Evolutionary conservation across 2,113 vertebrate species (phyloP).

Genomic region (Silurus meridionalis): DNA sequence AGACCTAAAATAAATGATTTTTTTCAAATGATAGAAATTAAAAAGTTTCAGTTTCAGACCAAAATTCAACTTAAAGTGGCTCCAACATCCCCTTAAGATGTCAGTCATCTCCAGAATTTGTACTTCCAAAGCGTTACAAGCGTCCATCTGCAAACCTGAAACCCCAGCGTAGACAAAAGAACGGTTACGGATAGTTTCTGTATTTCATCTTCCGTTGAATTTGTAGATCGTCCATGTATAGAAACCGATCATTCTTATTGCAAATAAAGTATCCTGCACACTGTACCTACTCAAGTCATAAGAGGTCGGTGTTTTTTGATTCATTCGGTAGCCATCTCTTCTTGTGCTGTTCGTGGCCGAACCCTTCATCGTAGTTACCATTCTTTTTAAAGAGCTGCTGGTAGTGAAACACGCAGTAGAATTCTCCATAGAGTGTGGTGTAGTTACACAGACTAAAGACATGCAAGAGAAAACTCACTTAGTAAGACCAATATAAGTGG

Average conservation of each 20-base stretch:
- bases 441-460: constrained; percentile 70
- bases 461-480: constrained; percentile 47
- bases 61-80: neutral
- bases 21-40: neutral
- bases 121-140: neutral
- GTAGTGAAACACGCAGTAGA: constrained; percentile 80
- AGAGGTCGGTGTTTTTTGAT: constrained; percentile 50
- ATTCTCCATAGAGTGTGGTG: constrained; percentile 67
- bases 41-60: neutral
- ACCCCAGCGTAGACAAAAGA: neutral
- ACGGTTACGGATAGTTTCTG: neutral
- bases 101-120: neutral
- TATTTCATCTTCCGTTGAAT: neutral
- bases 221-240: neutral
- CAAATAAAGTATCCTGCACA: neutral
- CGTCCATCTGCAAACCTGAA: constrained; percentile 4
- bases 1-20: neutral
- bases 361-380: constrained; percentile 75
- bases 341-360: constrained; percentile 73
- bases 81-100: neutral
- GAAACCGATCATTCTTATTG: neutral
- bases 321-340: constrained; percentile 63
- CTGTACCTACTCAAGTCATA: constrained; percentile 34
- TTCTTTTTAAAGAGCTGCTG: constrained; percentile 74
- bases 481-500: neutral